Percentiles rank a stretch among this genome's conserved stretches.
Conservation (phyloP, 2,888 invertebrate genomes). For the Trissolcus brochymenae region DNA sequence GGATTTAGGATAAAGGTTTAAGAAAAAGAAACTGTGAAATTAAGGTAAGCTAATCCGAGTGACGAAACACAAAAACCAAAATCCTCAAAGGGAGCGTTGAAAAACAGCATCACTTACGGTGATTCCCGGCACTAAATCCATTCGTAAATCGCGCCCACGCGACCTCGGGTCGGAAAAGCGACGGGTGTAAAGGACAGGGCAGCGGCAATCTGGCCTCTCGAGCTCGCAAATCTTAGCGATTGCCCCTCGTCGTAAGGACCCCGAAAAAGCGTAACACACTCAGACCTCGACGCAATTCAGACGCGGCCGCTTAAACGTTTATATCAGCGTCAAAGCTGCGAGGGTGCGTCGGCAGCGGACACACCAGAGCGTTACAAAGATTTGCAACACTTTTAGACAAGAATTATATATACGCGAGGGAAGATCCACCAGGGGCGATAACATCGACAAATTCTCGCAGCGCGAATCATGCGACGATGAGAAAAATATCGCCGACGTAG, state of each 20-base stretch:
- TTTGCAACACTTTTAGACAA: slow-evolving; percentile 78
- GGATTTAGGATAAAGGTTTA: no score
- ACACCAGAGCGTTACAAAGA: slow-evolving; percentile 62
- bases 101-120: slow-evolving; percentile 26
- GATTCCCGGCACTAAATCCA: slow-evolving; percentile 41
- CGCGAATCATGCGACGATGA: slow-evolving; percentile 71
- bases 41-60: slow-evolving; percentile 1
- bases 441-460: slow-evolving; percentile 74
- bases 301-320: slow-evolving; percentile 63
- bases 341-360: slow-evolving; percentile 41
- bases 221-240: slow-evolving; percentile 57
- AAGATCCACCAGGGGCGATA: slow-evolving; percentile 73
- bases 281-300: slow-evolving; percentile 39
- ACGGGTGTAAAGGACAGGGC: slow-evolving; percentile 54
- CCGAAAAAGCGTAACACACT: slow-evolving; percentile 49
- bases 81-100: slow-evolving; percentile 5
- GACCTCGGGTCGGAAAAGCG: slow-evolving; percentile 33
- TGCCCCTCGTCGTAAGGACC: slow-evolving; percentile 34
- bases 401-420: slow-evolving; percentile 71
- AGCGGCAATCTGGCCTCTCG: slow-evolving; percentile 51
- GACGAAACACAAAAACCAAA: slow-evolving; percentile 3
- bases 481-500: slow-evolving; percentile 74
- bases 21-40: not conserved
- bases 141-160: slow-evolving; percentile 52
- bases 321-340: slow-evolving; percentile 60